Conservation (phyloP, 2,113 vertebrate species). For the Ammodytes dubius region DNA sequence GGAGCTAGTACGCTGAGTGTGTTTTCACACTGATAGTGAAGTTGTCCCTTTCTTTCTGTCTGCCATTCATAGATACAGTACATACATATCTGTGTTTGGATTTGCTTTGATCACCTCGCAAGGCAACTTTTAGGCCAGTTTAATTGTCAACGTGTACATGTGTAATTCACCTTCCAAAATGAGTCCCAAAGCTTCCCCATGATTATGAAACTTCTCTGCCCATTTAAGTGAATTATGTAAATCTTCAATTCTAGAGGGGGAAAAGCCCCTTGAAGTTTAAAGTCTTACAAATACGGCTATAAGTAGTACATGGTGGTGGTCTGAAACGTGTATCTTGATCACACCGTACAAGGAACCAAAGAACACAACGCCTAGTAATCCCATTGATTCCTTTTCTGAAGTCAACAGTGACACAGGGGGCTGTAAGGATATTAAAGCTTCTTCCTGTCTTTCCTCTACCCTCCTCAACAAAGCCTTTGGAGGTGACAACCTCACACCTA, state of each 20-base stretch:
- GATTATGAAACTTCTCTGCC: conserved; percentile 52
- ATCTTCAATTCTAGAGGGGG: neutral
- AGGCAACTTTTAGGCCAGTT: too few species aligned
- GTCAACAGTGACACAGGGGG: too few species aligned
- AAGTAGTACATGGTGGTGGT: too few species aligned
- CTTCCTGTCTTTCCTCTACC: neutral
- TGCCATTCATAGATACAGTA: neutral
- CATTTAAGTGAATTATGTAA: conserved; percentile 1
- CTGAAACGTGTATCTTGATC: neutral
- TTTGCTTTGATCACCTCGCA: neutral
- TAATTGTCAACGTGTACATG: neutral
- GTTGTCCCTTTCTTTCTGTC: neutral
- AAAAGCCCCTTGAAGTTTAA: neutral
- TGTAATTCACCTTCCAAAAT: neutral
- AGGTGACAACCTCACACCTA: neutral
- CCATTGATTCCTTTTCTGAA: neutral
- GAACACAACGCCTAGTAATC: neutral
- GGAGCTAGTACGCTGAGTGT: conserved; percentile 16
- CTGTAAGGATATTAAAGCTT: neutral
- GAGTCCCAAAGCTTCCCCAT: conserved; percentile 2
- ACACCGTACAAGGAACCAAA: neutral
- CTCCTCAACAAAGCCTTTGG: neutral
- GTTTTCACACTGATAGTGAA: conserved; percentile 47
- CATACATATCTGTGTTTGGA: neutral
- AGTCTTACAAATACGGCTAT: neutral